Evolutionary conservation across 2,113 vertebrate species (phyloP).

Genomic region (Danionella cerebrum): DNA sequence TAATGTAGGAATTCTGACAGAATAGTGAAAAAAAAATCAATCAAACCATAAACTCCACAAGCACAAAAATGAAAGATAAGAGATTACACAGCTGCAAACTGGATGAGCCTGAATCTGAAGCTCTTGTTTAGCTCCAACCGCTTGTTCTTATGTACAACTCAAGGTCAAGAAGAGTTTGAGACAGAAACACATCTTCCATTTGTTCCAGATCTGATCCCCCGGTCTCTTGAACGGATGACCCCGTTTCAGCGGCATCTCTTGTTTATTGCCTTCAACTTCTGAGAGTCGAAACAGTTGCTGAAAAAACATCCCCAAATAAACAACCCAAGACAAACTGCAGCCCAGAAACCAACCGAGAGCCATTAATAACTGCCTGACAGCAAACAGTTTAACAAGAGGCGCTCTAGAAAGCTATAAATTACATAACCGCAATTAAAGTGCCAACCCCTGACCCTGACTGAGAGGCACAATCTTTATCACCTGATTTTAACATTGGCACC

Average conservation of each 20-base stretch:
- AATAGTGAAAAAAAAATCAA: too few relatives aligned
- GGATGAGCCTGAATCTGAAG: too few relatives aligned
- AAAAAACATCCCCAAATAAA: constrained; percentile 6
- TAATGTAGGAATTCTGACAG: too few relatives aligned
- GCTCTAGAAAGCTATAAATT: constrained; percentile 64
- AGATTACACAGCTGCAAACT: too few relatives aligned
- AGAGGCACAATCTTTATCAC: constrained; percentile 59
- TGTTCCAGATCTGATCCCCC: background rate
- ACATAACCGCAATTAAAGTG: constrained; percentile 72
- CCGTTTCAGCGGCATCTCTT: background rate
- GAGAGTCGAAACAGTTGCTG: background rate
- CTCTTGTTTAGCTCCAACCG: too few relatives aligned
- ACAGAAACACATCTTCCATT: background rate
- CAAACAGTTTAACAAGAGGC: constrained; percentile 40
- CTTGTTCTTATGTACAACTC: background rate
- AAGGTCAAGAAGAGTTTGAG: background rate
- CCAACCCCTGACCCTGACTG: constrained; percentile 73
- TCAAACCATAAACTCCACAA: too few relatives aligned
- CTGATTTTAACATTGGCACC: constrained; percentile 56
- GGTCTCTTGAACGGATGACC: background rate
- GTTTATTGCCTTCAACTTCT: background rate
- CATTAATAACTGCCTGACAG: constrained; percentile 31
- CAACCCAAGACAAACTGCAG: background rate
- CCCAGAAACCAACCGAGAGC: constrained; percentile 3
- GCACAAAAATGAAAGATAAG: too few relatives aligned